Conservation (phyloP, 2,113 vertebrate species). For the Gymnorhina tibicen region DNA sequence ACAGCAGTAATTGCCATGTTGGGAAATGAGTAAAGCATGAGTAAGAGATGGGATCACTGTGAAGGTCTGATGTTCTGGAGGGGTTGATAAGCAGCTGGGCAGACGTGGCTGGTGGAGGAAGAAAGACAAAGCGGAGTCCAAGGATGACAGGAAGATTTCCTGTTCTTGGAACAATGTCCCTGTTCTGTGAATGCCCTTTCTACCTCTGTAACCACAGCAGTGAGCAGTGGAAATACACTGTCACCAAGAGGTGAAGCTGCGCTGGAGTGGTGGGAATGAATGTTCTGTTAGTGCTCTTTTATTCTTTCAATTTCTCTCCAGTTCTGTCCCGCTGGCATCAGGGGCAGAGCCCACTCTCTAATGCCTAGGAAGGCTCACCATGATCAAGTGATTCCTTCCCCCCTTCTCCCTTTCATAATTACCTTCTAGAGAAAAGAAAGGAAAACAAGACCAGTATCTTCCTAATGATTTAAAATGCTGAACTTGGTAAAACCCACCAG, state of each 20-base stretch:
- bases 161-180: neutral
- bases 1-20: neutral
- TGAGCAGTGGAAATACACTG: neutral
- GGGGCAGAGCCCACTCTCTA: neutral
- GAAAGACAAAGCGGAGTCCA: neutral
- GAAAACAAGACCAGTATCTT: neutral
- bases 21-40: conserved; percentile 17
- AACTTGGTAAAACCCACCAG: neutral
- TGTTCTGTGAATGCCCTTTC: conserved; percentile 6
- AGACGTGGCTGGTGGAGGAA: neutral
- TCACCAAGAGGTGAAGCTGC: neutral
- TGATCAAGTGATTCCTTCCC: neutral
- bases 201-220: neutral
- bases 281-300: neutral
- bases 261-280: neutral
- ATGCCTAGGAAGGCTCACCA: neutral
- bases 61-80: neutral
- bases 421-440: neutral
- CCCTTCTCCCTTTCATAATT: neutral
- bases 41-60: neutral
- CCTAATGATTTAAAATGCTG: neutral
- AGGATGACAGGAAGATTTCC: neutral
- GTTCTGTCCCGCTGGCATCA: neutral
- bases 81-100: conserved; percentile 23
- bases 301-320: neutral